These are phyloP conservation scores for Magallana nippona DNA, from an alignment of 2,888 invertebrate genomes.

Conservation along the genomic window DNA sequence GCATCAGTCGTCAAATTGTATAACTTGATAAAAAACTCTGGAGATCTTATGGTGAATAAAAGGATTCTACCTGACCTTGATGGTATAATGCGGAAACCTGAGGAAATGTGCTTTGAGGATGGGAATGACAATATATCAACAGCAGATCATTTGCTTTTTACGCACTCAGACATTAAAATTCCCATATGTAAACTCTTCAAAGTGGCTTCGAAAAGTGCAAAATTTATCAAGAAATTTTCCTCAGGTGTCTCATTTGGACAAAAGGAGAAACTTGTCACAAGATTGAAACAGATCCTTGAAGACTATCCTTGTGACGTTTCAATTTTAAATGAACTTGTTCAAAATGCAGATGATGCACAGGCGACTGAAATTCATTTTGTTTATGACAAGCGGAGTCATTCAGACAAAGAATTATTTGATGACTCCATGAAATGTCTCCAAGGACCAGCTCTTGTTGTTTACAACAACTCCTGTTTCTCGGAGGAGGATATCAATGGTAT, in stretches of 20 bases:
- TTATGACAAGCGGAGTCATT: constrained; percentile 63
- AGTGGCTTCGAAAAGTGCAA: constrained; percentile 41
- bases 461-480: constrained; percentile 74
- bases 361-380: constrained; percentile 72
- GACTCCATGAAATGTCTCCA: constrained; percentile 69
- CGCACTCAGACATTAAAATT: constrained; percentile 14
- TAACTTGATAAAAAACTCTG: neutral
- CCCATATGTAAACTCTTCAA: constrained; percentile 8
- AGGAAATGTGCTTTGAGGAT: constrained; percentile 45
- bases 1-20: neutral
- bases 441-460: constrained; percentile 77
- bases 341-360: constrained; percentile 74
- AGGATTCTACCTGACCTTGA: constrained; percentile 36
- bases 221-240: constrained; percentile 18
- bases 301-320: constrained; percentile 71
- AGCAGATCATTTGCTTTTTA: neutral
- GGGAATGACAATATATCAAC: constrained; percentile 39
- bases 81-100: constrained; percentile 9
- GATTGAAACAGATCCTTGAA: constrained; percentile 67
- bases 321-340: constrained; percentile 74
- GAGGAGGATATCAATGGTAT: constrained; percentile 73
- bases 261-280: constrained; percentile 66
- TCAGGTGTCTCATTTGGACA: constrained; percentile 66
- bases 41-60: neutral
- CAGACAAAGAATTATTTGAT: constrained; percentile 59